Evolutionary conservation across 2,113 vertebrate species (phyloP), one percentile per base, ranked within the genome.

Genomic region (Ondatra zibethicus): DNA sequence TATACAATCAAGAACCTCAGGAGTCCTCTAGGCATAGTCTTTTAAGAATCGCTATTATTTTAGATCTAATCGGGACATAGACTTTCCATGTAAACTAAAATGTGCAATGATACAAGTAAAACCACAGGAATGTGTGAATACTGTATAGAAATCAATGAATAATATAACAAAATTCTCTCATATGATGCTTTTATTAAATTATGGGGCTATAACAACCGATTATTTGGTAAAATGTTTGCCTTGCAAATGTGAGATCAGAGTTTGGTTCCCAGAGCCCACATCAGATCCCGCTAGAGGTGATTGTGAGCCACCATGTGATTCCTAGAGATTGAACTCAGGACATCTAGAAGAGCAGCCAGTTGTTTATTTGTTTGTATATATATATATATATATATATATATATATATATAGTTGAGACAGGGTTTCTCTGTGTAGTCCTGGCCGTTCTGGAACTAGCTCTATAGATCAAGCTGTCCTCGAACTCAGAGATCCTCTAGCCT

Each of bases 101-200:
- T 78, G 17, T 75, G 14, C 45, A 88, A 72, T 31, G 31, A 92
- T 47, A 23, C 47, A 93, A 63, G 10, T 55, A 68, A 89, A 89
- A 86, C 73, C 70, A 82, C 89, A 92, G 81, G 42, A 88, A 92
- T 93, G 85, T 63, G 16, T 82, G 33, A 95, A 65, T 65, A 55
- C 17, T 65, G n/a, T 86, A 50, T 36, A 65, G 29, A 75, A 55
- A 72, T 84, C 29, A 86, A 47, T 29, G 1, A 42, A 63, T 47
- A 8, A 81, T 25, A 87, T 1, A 76, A n/a, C 55, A 92, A 72
- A 91, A 72, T 47, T 13, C 7, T 52, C 75, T 82, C 77, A 27
- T 23, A 7, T 25, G 16, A 19, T 84, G 77, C 52, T 58, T 50
- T 66, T 78, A 50, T 58, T 92, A 23, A 47, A 87, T 87, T 87